A percentile compares a stretch with the other conserved stretches of the same genome.
These are phyloP conservation scores for Mythimna vitellina DNA, from an alignment of 2,888 invertebrate species.

Conservation along the genomic window DNA sequence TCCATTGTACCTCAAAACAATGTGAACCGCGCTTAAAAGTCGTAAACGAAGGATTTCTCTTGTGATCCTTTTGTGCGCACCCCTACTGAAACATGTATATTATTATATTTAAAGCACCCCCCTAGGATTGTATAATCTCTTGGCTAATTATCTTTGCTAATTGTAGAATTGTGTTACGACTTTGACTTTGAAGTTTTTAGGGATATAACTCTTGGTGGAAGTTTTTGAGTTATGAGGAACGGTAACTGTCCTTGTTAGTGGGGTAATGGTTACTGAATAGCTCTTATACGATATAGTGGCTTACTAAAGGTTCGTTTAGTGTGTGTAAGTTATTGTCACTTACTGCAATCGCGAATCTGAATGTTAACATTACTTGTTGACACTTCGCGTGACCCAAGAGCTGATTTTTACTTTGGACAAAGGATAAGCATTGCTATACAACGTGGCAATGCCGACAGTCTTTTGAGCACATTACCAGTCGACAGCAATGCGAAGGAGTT, in stretches of 20 bases:
- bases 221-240: slow-evolving; percentile 28
- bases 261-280: not conserved
- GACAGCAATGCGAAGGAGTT: too few relatives aligned
- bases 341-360: not conserved
- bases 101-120: slow-evolving; percentile 51
- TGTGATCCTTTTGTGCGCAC: slow-evolving; percentile 49
- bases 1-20: slow-evolving; percentile 38
- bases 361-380: too few relatives aligned
- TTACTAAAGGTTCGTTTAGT: not conserved
- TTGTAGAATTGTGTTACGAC: slow-evolving; percentile 53
- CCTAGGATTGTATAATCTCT: slow-evolving; percentile 34
- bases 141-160: slow-evolving; percentile 56
- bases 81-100: slow-evolving; percentile 54
- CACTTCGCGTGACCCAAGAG: too few relatives aligned
- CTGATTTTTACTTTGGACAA: too few relatives aligned
- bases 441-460: too few relatives aligned
- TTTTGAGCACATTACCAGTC: too few relatives aligned
- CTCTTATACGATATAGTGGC: not conserved
- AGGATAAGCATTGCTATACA: too few relatives aligned
- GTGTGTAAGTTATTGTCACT: not conserved
- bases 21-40: slow-evolving; percentile 56
- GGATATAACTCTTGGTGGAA: slow-evolving; percentile 18
- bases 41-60: slow-evolving; percentile 61
- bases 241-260: slow-evolving; percentile 30
- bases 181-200: slow-evolving; percentile 53